Evolutionary conservation across 2,113 vertebrate genomes (phyloP).

Genomic region (Pionites leucogaster): DNA sequence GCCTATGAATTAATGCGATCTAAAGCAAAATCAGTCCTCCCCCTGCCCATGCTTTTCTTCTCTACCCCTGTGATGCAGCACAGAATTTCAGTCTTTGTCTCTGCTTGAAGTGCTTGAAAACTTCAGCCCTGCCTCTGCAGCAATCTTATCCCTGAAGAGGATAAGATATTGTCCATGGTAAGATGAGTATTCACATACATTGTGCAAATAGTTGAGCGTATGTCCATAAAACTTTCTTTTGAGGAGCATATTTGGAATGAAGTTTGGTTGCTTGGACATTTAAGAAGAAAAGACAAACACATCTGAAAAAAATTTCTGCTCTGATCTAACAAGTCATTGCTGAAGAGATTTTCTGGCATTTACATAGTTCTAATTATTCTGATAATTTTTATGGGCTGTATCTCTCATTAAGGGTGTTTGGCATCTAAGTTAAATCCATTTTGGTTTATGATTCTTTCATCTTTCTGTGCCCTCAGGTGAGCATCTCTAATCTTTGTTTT

Average conservation of each 20-base stretch:
- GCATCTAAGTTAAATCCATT: background rate
- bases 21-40: background rate
- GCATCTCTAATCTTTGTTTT: background rate
- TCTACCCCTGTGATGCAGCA: background rate
- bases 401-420: background rate
- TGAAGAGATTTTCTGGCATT: background rate
- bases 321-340: background rate
- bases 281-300: background rate
- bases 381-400: background rate
- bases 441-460: background rate
- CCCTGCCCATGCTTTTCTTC: background rate
- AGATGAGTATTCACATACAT: background rate
- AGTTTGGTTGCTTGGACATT: background rate
- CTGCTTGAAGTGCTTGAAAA: background rate
- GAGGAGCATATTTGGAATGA: background rate
- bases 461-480: background rate
- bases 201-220: background rate
- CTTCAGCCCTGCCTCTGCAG: background rate
- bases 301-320: background rate
- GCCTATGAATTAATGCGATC: background rate
- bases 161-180: background rate
- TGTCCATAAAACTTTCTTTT: background rate
- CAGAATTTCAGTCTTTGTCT: background rate
- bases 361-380: background rate
- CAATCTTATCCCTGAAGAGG: background rate